Percentiles rank a stretch among this genome's conserved stretches.
Evolutionary conservation across 2,113 vertebrate genomes (phyloP).

Genomic region (Leptosomus discolor): DNA sequence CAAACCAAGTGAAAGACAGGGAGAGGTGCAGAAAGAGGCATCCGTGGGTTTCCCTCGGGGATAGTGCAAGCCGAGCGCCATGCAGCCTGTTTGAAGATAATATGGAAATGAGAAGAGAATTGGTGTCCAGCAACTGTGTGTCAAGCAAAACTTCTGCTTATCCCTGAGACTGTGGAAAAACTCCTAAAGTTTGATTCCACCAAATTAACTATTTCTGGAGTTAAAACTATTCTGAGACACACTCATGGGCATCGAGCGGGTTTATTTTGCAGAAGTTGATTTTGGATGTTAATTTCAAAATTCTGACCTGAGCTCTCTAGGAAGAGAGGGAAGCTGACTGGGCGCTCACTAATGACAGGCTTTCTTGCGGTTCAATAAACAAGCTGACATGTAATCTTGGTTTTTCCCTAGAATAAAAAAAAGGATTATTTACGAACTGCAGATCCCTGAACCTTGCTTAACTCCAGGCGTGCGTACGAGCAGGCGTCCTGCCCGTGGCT

Average conservation of each 20-base stretch:
- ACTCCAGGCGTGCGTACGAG: background rate
- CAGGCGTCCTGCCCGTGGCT: background rate
- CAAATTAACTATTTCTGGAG: too few species aligned
- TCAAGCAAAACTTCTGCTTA: background rate
- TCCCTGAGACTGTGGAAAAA: background rate
- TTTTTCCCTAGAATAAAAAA: background rate
- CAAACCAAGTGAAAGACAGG: too few species aligned
- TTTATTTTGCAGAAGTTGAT: background rate
- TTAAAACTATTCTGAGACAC: background rate
- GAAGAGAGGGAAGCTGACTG: background rate
- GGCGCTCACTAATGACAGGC: background rate
- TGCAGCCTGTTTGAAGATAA: background rate
- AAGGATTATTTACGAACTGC: background rate
- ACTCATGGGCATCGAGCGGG: accelerated
- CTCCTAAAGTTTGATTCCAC: background rate
- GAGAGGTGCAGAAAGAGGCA: background rate
- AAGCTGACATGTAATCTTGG: background rate
- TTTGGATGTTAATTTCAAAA: background rate
- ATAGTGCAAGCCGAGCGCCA: accelerated
- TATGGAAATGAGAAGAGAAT: background rate
- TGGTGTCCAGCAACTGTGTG: background rate
- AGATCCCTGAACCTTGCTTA: background rate
- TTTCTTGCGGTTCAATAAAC: background rate
- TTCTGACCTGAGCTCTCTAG: background rate
- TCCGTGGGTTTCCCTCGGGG: background rate